Evolutionary conservation across 2,797 vertebrate genomes (phyloP).

Genomic region (Phrynocephalus forsythii): DNA sequence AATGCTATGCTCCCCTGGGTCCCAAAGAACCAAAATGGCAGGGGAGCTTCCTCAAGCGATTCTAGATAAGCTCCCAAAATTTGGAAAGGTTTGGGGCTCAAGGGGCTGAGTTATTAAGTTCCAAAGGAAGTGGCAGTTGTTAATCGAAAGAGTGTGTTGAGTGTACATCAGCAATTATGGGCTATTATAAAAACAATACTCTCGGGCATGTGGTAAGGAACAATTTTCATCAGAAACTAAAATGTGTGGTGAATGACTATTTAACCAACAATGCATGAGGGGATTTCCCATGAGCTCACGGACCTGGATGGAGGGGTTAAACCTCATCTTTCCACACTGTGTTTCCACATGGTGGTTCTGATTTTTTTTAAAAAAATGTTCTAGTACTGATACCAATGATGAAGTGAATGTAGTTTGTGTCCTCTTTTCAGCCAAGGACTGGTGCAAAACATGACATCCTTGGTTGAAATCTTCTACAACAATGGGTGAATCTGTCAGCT

Average conservation of each 20-base stretch:
- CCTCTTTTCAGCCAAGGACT: no score
- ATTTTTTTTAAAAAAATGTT: not conserved
- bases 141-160: no score
- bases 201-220: not conserved
- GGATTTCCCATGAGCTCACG: not conserved
- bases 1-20: no score
- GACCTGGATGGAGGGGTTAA: no score
- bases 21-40: no score
- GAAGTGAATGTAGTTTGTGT: not conserved
- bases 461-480: slow-evolving; percentile 10
- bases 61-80: no score
- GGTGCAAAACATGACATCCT: not conserved
- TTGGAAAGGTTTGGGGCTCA: no score
- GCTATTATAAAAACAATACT: not conserved
- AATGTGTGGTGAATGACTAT: no score
- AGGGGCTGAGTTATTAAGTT: no score
- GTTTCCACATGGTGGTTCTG: not conserved
- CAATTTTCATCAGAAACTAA: not conserved
- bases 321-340: not conserved
- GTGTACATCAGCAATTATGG: not conserved
- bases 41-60: no score
- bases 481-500: no score
- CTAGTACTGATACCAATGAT: not conserved
- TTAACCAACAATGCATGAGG: not conserved
- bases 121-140: no score